Evolutionary conservation across 2,888 invertebrate species (phyloP).

Genomic region (Lycia hirtaria): DNA sequence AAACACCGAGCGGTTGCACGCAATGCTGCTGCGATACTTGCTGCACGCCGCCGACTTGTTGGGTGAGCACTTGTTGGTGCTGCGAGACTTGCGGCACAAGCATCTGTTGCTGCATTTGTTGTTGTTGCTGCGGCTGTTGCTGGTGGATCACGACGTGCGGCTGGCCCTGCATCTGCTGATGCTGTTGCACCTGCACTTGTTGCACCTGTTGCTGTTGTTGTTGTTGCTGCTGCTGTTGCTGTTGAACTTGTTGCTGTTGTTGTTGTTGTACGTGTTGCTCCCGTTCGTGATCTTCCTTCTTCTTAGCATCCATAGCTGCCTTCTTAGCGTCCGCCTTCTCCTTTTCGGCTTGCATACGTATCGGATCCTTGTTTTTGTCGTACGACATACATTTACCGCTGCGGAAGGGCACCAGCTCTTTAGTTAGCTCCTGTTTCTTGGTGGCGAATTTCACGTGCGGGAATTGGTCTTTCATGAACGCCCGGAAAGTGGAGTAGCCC

Average conservation of each 20-base stretch:
- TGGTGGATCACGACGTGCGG: conserved; percentile 77
- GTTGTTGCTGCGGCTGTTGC: conserved; percentile 68
- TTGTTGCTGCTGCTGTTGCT: conserved; percentile 64
- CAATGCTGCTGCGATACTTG: conserved; percentile 77
- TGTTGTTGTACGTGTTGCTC: conserved; percentile 68
- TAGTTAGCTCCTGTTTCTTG: conserved; percentile 80
- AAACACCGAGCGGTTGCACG: conserved; percentile 79
- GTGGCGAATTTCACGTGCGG: conserved; percentile 91
- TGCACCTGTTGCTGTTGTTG: conserved; percentile 67
- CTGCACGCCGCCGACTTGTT: conserved; percentile 72
- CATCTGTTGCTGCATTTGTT: conserved; percentile 79
- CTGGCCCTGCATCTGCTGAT: conserved; percentile 75
- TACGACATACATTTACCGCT: conserved; percentile 84
- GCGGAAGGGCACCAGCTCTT: conserved; percentile 81
- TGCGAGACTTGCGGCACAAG: conserved; percentile 81
- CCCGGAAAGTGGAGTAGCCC: conserved; percentile 92
- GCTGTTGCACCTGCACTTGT: conserved; percentile 53
- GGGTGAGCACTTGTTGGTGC: conserved; percentile 79
- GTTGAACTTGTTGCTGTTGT: conserved; percentile 60
- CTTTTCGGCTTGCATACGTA: conserved; percentile 79
- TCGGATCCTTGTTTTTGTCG: conserved; percentile 82
- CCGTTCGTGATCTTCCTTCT: conserved; percentile 78
- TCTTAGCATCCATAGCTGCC: conserved; percentile 80
- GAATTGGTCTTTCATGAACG: conserved; percentile 93
- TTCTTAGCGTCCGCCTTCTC: conserved; percentile 82